Conservation (phyloP, 1,140 invertebrate species). For the Dicyema japonicum region DNA sequence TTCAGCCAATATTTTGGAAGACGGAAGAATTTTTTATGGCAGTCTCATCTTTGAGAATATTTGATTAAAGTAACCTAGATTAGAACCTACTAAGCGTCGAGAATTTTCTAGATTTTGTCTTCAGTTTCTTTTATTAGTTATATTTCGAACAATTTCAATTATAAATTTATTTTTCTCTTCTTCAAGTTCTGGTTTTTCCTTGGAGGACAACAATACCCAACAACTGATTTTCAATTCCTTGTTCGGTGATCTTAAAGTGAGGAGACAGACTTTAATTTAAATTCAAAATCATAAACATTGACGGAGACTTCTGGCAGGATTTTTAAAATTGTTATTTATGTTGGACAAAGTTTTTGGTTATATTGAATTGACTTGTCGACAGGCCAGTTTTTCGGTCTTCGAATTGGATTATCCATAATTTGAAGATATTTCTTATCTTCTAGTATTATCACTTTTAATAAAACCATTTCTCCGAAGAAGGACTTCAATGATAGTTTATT, state of each 20-base stretch:
- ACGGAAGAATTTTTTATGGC: constrained; percentile 17
- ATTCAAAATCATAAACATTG: constrained; percentile 9
- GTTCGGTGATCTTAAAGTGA: constrained; percentile 21
- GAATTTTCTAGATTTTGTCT: constrained; percentile 55
- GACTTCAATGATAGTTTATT: no score
- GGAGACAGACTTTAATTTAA: constrained; percentile 11
- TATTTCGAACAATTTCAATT: constrained; percentile 15
- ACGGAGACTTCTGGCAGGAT: constrained; percentile 20
- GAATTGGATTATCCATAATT: constrained; percentile 17
- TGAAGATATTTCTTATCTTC: constrained; percentile 17
- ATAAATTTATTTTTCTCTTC: constrained; percentile 20
- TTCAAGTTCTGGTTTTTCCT: constrained; percentile 20
- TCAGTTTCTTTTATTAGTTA: constrained; percentile 54
- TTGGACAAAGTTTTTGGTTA: constrained; percentile 15
- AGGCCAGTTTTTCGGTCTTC: constrained; percentile 14
- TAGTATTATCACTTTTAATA: constrained; percentile 14
- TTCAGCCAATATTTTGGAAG: constrained; percentile 15
- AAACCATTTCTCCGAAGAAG: no score
- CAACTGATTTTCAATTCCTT: constrained; percentile 20
- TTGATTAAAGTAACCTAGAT: constrained; percentile 9
- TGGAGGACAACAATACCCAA: constrained; percentile 19
- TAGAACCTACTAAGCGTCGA: constrained; percentile 41
- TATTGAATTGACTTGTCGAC: constrained; percentile 19
- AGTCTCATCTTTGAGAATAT: constrained; percentile 19
- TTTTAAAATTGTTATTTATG: constrained; percentile 18